Base-by-base conservation (phyloP, 2,888 invertebrate genomes). In the Junonia oenone region DNA sequence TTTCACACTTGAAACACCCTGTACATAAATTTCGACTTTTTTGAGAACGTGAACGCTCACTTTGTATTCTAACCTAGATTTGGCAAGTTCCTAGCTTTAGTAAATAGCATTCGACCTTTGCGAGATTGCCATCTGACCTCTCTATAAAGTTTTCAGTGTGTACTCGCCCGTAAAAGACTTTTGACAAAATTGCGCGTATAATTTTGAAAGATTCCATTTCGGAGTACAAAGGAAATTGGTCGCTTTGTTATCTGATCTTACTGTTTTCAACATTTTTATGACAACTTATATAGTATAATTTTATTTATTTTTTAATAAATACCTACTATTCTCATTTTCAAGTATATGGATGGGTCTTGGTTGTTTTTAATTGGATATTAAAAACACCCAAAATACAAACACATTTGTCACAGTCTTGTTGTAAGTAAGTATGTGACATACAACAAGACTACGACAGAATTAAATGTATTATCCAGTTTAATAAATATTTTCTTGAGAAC, bases 61-160 rank as follows among this genome's bases (percentile, higher is more conserved):
- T 60, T 60, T 60, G 60, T 58, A 58, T 52, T 60, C 55, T 52
- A 58, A 50, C 60, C 58, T 55, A 60, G 58, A 58, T 55, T 52
- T 58, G 46, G 27, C 27, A 55, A 55, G 51, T 55, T 49, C 58
- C 60, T 31, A 55, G 58, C 33, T 26, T 26, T 47, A 52, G 52
- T 51, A 52, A 60, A 60, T 55, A 55, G 46, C 49, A 49, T 55
- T 49, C 57, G 57, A 57, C 60, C 58, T 55, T 55, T 55, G 49
- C 31, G 22, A 51, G 37, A 60, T 60, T 60, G 58, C 46, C 55
- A 37, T 55, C 52, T 52, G 60, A 60, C 58, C 55, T 55, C 52
- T 49, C 35, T 22, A 46, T 43, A 40, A 59, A 59, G 45, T 45
- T 59, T 55, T 55, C 40, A 48, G 56, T 53, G 46, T 52, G 49